Percentiles rank a stretch among this genome's conserved stretches.
These are phyloP conservation scores for Champsocephalus esox DNA, from an alignment of 2,797 vertebrate genomes.

Conservation along the genomic window DNA sequence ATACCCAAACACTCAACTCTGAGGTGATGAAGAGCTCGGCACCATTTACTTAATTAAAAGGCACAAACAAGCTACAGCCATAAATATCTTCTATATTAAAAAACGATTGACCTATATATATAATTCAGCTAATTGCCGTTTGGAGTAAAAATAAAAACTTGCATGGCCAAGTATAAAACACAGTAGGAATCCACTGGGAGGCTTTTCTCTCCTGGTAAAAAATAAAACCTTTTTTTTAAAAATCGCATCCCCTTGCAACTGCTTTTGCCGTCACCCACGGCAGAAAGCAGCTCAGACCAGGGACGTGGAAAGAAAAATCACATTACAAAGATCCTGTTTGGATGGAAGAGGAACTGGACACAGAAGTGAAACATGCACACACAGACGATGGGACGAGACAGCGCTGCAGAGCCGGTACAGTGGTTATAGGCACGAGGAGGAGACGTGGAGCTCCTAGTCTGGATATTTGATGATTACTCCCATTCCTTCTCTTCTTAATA, in stretches of 20 bases:
- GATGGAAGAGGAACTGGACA: slow-evolving; percentile 10
- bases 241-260: no score
- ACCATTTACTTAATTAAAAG: slow-evolving; percentile 33
- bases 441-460: slow-evolving; percentile 29
- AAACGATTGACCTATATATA: slow-evolving; percentile 2
- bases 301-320: slow-evolving; percentile 3
- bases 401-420: slow-evolving; percentile 26
- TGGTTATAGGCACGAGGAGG: slow-evolving; percentile 53
- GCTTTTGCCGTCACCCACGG: background rate
- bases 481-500: slow-evolving; percentile 53
- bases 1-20: background rate
- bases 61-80: slow-evolving; percentile 31
- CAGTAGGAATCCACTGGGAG: background rate
- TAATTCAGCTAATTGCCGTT: background rate
- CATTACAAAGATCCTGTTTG: background rate
- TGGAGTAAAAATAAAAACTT: slow-evolving; percentile 1
- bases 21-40: background rate
- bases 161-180: slow-evolving; percentile 16
- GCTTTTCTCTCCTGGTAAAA: slow-evolving; percentile 4
- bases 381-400: slow-evolving; percentile 24
- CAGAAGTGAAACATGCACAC: slow-evolving; percentile 46
- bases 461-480: slow-evolving; percentile 3
- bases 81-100: slow-evolving; percentile 4
- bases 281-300: slow-evolving; percentile 12
- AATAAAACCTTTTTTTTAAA: no score